Conservation (phyloP, 2,797 vertebrate species). For the Sebastes paucispinis region DNA sequence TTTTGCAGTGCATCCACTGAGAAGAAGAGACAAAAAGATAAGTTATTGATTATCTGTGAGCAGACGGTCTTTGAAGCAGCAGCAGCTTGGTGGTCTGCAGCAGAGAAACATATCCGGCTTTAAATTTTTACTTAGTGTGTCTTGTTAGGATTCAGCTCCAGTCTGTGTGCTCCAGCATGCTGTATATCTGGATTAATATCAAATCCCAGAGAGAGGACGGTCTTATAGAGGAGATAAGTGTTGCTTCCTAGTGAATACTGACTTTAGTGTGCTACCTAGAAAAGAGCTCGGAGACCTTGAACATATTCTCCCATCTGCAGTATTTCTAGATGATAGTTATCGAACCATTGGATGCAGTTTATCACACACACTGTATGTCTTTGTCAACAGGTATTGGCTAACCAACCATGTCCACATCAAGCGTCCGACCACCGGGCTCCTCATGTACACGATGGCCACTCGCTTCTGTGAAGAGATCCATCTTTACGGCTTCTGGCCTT, state of each 20-base stretch:
- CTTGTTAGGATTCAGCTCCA: conserved; percentile 7
- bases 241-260: conserved; percentile 26
- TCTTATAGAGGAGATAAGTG: conserved; percentile 14
- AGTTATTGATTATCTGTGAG: background rate
- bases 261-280: background rate
- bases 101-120: background rate
- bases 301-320: background rate
- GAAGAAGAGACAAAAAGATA: background rate
- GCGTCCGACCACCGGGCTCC: conserved; percentile 94
- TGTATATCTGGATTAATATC: conserved; percentile 6
- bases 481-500: conserved; percentile 98
- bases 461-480: conserved; percentile 98
- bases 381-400: conserved; percentile 90
- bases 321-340: background rate
- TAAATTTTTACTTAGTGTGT: background rate
- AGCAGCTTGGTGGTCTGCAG: background rate
- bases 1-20: background rate
- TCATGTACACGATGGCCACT: conserved; percentile 98
- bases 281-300: background rate
- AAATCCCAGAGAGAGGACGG: background rate
- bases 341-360: background rate
- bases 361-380: background rate
- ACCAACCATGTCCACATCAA: conserved; percentile 98
- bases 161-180: background rate
- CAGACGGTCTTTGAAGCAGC: background rate